Base-by-base conservation (phyloP, 2,113 vertebrate species). In the Chroicocephalus ridibundus region DNA sequence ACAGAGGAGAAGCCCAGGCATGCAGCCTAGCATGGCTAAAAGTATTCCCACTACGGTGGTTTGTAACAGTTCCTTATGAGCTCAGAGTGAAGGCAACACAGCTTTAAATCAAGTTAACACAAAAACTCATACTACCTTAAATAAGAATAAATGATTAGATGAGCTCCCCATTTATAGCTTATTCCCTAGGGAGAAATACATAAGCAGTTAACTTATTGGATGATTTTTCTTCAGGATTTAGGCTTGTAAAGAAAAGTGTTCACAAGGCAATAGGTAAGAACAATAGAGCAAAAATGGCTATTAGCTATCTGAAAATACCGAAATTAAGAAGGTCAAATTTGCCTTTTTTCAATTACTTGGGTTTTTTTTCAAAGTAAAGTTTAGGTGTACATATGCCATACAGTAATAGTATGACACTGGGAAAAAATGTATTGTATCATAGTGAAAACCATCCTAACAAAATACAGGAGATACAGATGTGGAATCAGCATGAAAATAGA, bases 361-460 rank as follows among this genome's bases (percentile, higher is more conserved):
- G 0, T 0, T 0, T 51, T 51, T 76, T 42, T 76, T 51, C 3
- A 2, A 82, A 71, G 26, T 18, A 57, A 79, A 72, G 26, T 57
- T 83, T 81, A 81, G 14, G 4, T 46, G 15, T 46, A 15, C 26
- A 62, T 14, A 38, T 66, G 14, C 12, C 14, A 55, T n/a, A 62
- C 2, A 87, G 10, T 44, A 76, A 82, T 4, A 61, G 10, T 8
- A 11, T 32, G 55, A 83, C 19, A 83, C 2, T 25, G 11, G 9
- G 25, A 9, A 5, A 52, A 14, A 58, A 38, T 2, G 2, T 17
- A 57, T 11, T 71, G 14, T 54, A 51, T 49, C 47, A 32, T 58
- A 40, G 38, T 27, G 6, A 77, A 77, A 90, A 46, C 22, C 62
- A 29, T n/a, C 65, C 36, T 71, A 60, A 83, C 24, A 92, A 90